A percentile compares a stretch with the other conserved stretches of the same genome.
These are phyloP conservation scores for Chiloscyllium punctatum DNA, from an alignment of 2,797 vertebrate genomes.

Conservation along the genomic window DNA sequence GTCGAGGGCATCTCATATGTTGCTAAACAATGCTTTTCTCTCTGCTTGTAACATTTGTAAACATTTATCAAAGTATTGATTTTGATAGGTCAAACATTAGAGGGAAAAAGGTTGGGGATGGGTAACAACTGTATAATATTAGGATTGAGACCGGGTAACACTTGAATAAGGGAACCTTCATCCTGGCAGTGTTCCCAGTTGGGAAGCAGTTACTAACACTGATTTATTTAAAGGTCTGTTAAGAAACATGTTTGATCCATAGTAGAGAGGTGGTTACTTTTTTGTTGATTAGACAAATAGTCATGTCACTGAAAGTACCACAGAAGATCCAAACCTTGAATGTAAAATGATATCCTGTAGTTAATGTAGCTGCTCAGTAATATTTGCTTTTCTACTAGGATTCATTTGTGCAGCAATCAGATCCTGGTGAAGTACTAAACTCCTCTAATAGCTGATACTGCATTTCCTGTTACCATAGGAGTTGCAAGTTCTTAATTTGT, in stretches of 20 bases:
- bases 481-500: background rate
- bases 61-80: background rate
- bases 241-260: background rate
- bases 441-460: background rate
- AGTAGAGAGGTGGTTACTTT: background rate
- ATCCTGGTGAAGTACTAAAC: background rate
- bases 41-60: background rate
- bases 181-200: background rate
- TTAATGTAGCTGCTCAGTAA: background rate
- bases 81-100: background rate
- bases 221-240: background rate
- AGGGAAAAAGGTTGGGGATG: background rate
- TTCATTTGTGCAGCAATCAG: background rate
- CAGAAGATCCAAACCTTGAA: background rate
- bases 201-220: background rate
- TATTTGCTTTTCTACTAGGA: background rate
- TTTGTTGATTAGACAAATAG: background rate
- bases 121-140: background rate
- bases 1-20: background rate
- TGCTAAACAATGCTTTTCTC: background rate
- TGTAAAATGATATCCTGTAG: background rate
- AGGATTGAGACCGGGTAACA: background rate
- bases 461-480: background rate
- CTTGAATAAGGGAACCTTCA: background rate
- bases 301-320: background rate